These are phyloP conservation scores for Lobophora halterata DNA, from an alignment of 2,888 invertebrate genomes.

Conservation along the genomic window DNA sequence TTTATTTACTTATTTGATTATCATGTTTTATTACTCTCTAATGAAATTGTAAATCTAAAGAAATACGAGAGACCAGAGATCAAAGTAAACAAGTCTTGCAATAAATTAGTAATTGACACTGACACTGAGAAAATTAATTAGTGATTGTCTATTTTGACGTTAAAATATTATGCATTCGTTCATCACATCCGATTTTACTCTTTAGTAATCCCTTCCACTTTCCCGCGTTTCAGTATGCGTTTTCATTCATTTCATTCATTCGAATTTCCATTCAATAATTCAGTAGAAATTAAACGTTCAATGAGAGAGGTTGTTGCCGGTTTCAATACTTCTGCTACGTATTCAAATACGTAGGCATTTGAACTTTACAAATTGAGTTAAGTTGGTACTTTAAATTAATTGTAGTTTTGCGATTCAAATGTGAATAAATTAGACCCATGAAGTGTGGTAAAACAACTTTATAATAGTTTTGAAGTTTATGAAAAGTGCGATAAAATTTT, in stretches of 20 bases:
- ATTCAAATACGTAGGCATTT: conserved; percentile 33
- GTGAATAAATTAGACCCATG: no score
- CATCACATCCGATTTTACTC: no score
- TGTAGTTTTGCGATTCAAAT: no score
- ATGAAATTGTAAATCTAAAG: no score
- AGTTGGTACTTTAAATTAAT: background rate
- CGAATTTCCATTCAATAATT: conserved; percentile 3
- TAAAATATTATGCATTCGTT: no score
- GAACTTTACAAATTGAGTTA: conserved; percentile 8
- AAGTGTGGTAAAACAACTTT: conserved; percentile 5
- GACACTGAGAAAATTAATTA: no score
- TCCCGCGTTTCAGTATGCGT: conserved; percentile 14
- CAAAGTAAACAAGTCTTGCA: no score
- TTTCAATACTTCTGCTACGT: conserved; percentile 25
- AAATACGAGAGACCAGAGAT: no score
- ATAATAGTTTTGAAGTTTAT: background rate
- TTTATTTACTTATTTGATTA: no score
- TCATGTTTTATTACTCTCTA: no score
- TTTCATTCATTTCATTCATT: conserved; percentile 21
- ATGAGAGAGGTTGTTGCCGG: conserved; percentile 11
- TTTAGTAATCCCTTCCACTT: background rate
- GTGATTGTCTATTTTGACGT: no score
- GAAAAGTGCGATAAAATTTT: conserved; percentile 8
- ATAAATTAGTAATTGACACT: no score
- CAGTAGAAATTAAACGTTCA: conserved; percentile 18